Base-by-base conservation (phyloP, 1,140 invertebrate species). In the Chironomus tepperi region DNA sequence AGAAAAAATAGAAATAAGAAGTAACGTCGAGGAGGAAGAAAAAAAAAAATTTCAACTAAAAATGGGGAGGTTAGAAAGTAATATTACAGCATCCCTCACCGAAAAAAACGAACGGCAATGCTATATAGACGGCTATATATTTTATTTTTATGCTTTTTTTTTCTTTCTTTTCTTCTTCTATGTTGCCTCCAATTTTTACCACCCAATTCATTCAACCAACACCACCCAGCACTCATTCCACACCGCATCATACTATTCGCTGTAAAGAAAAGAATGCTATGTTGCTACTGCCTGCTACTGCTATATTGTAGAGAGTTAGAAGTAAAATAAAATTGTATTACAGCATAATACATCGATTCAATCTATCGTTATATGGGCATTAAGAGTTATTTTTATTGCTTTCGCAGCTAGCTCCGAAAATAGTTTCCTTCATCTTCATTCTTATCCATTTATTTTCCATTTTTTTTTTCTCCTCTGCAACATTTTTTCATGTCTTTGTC, bases 71-170 rank as follows among this genome's bases (percentile, higher is more conserved):
- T 70, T 70, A 70, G 65, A 70, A 70, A 70, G 9, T 70, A 70
- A 16, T 70, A 18, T 18, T 70, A 70, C 65, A 70, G 65, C 65
- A 70, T 70, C 65, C n/a, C 65, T 18, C 65, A 18, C 65, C 19
- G 65, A 70, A 16, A n/a, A n/a, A n/a, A 57, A 57, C 47, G 47
- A 57, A 57, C 47, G 47, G 47, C 47, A 57, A 9, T 70, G 65
- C 65, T 70, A 70, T 70, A 70, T 70, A 70, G 65, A 70, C 65
- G 65, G 65, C 65, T 70, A 70, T 70, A 70, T 70, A 70, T 70
- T 70, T 70, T 70, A 70, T 70, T 70, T 70, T 70, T 70, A 70
- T 70, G 65, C 19, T 70, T 34, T 34, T 34, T 34, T 34, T 34
- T 34, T 34, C 5, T 34, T 34, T 57, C 47, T 57, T 57, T 57